Conservation (phyloP, 2,888 invertebrate species). For the Leptinotarsa juncta region DNA sequence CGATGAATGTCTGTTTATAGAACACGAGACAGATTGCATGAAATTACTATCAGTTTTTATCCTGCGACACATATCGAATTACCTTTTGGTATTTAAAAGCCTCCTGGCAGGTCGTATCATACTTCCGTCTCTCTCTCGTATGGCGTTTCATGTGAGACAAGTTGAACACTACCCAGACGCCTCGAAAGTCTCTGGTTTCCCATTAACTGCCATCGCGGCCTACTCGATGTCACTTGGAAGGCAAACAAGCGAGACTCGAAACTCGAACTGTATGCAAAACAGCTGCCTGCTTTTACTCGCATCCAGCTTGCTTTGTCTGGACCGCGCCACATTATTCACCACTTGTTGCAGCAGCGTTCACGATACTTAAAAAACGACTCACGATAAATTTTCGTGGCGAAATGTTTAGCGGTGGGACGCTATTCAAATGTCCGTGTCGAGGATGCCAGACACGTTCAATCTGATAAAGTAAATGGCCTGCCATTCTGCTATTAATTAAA, state of each 20-base stretch:
- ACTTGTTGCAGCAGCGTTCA: slow-evolving; percentile 39
- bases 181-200: slow-evolving; percentile 24
- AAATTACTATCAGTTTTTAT: background rate
- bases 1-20: too few relatives aligned
- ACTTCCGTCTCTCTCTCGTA: background rate
- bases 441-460: slow-evolving; percentile 23
- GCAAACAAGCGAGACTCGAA: slow-evolving; percentile 47
- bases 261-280: slow-evolving; percentile 54
- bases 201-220: slow-evolving; percentile 22
- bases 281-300: slow-evolving; percentile 46
- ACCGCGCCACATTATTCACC: slow-evolving; percentile 46
- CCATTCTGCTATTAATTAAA: slow-evolving; percentile 28
- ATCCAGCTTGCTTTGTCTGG: slow-evolving; percentile 46
- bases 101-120: background rate
- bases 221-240: slow-evolving; percentile 25
- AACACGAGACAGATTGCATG: too few relatives aligned
- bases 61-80: slow-evolving; percentile 10
- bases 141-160: slow-evolving; percentile 11
- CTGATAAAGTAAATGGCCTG: slow-evolving; percentile 26
- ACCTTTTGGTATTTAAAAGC: slow-evolving; percentile 3
- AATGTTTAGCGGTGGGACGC: slow-evolving; percentile 20
- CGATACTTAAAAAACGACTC: slow-evolving; percentile 28
- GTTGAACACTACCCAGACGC: slow-evolving; percentile 13
- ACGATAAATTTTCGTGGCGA: slow-evolving; percentile 28
- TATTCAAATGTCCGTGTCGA: slow-evolving; percentile 33